Conservation (phyloP, 2,113 vertebrate genomes). For the Chroicocephalus ridibundus region DNA sequence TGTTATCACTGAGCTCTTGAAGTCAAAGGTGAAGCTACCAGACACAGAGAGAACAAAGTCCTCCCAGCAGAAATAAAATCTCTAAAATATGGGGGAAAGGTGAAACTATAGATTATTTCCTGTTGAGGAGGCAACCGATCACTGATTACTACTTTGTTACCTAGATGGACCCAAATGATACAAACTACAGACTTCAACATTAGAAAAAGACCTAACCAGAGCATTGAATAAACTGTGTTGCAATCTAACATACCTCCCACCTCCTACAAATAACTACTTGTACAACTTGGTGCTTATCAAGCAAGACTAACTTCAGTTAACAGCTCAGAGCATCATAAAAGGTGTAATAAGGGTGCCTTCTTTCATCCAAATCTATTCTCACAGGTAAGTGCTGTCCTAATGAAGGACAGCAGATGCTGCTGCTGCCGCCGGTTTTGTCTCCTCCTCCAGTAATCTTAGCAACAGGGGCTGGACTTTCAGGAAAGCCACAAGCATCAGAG, state of each 20-base stretch:
- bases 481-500: not conserved
- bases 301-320: not conserved
- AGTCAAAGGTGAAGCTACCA: not conserved
- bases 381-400: not conserved
- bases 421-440: not conserved
- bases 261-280: not conserved
- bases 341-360: accelerated
- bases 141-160: not conserved
- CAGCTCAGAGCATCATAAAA: not conserved
- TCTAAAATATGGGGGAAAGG: not conserved
- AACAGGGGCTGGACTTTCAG: not conserved
- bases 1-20: not conserved
- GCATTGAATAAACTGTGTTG: not conserved
- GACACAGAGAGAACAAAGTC: not conserved
- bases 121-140: not conserved
- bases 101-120: not conserved
- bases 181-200: not conserved
- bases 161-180: not conserved
- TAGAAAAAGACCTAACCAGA: not conserved
- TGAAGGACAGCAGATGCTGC: not conserved
- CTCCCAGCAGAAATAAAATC: not conserved
- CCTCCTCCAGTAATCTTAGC: not conserved
- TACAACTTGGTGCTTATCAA: not conserved
- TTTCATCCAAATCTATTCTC: not conserved
- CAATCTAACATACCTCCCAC: not conserved